These are phyloP conservation scores for Hyperopisus bebe DNA, from an alignment of 2,113 vertebrate species.

Conservation along the genomic window DNA sequence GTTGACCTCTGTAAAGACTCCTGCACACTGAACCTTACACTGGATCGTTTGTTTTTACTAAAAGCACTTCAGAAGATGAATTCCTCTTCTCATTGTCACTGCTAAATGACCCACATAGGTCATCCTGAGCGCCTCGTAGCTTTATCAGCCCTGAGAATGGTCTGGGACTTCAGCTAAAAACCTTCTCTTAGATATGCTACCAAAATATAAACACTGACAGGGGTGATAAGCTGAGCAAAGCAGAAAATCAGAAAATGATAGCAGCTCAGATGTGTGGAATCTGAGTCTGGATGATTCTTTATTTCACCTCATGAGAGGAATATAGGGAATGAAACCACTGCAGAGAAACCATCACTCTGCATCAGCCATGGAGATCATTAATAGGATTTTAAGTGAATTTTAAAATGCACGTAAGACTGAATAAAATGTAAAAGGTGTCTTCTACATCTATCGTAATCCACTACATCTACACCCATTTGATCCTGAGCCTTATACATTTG, in stretches of 20 bases:
- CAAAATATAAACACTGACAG: background rate
- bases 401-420: background rate
- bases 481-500: background rate
- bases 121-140: background rate
- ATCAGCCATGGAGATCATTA: background rate
- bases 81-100: background rate
- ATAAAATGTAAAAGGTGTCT: background rate
- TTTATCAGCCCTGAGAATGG: background rate
- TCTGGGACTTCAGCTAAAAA: background rate
- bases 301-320: background rate
- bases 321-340: background rate
- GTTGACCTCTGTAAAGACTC: background rate
- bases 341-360: background rate
- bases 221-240: background rate
- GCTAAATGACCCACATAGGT: background rate
- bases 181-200: background rate
- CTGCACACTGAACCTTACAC: background rate
- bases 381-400: background rate
- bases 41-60: background rate
- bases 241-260: background rate
- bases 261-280: background rate
- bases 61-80: conserved; percentile 3
- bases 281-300: background rate
- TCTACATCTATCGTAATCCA: background rate
- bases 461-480: background rate